phyloP scores from a whole-genome alignment of 2,888 invertebrate species.

The Conops quadrifasciatus region DNA sequence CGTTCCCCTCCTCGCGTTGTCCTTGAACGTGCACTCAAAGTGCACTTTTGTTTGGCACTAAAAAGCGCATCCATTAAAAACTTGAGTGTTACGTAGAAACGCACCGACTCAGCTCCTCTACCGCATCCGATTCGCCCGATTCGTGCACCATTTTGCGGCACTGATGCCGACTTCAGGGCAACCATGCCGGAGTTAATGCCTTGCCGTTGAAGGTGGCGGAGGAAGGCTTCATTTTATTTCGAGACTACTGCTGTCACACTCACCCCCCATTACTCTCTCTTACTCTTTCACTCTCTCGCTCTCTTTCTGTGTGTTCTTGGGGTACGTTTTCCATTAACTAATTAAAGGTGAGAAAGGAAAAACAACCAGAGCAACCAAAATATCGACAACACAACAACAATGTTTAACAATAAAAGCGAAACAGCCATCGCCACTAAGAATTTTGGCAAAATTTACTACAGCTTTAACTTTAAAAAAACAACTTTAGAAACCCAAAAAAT shows the following conservation, averaged over 20 bases:
- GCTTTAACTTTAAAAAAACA: no score
- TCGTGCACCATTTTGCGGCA: background rate
- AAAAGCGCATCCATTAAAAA: conserved; percentile 30
- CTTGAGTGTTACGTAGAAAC: conserved; percentile 6
- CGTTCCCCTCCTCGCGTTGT: background rate
- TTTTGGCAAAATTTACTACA: no score
- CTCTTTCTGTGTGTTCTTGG: background rate
- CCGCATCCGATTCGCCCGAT: background rate
- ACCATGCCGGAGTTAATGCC: background rate
- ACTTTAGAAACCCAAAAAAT: no score
- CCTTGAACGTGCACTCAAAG: background rate
- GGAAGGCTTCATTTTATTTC: no score
- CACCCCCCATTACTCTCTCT: no score
- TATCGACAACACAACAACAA: background rate
- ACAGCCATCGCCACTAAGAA: no score
- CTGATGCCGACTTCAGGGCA: no score
- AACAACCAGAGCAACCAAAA: background rate
- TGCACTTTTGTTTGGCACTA: background rate
- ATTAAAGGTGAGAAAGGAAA: conserved; percentile 28
- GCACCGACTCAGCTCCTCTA: background rate
- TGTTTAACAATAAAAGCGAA: background rate
- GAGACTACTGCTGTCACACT: no score
- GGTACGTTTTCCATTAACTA: conserved; percentile 29
- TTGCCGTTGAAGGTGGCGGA: no score
- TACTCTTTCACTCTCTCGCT: no score